phyloP scores from a whole-genome alignment of 2,797 vertebrate genomes.

The Chromobotia macracanthus region DNA sequence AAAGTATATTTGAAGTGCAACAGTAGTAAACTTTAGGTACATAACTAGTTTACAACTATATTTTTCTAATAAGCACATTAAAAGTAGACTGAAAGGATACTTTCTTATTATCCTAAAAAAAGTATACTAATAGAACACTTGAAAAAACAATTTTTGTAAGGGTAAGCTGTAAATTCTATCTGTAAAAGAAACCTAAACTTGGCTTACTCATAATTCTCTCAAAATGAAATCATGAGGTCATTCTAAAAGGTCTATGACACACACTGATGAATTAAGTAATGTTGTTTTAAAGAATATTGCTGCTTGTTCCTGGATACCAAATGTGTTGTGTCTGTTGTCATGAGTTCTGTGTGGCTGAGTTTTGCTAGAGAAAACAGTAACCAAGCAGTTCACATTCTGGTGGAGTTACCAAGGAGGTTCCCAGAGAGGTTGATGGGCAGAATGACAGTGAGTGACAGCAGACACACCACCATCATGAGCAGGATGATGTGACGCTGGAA shows the following conservation, averaged over 20 bases:
- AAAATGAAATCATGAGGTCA: slow-evolving; percentile 17
- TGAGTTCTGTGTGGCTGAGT: slow-evolving; percentile 22
- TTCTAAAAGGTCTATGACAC: background rate
- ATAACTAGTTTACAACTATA: no score
- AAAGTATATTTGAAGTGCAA: no score
- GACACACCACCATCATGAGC: slow-evolving; percentile 86
- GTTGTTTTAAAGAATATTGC: slow-evolving; percentile 14
- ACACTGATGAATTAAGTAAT: slow-evolving; percentile 14
- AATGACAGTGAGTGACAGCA: slow-evolving; percentile 92
- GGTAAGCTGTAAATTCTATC: background rate
- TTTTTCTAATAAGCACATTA: no score
- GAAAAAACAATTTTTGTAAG: no score
- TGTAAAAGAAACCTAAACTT: background rate
- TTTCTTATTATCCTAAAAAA: no score
- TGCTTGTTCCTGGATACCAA: slow-evolving; percentile 43
- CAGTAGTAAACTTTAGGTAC: no score
- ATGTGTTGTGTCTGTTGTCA: slow-evolving; percentile 50
- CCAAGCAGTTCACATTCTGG: slow-evolving; percentile 3
- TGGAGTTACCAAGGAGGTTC: slow-evolving; percentile 84
- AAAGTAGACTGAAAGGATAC: no score
- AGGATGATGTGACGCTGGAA: slow-evolving; percentile 96
- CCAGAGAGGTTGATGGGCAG: slow-evolving; percentile 95
- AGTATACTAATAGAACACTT: no score
- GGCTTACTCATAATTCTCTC: slow-evolving; percentile 2
- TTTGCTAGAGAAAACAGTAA: slow-evolving; percentile 30